Conservation (phyloP, 2,888 invertebrate genomes). For the Limenitis camilla region DNA sequence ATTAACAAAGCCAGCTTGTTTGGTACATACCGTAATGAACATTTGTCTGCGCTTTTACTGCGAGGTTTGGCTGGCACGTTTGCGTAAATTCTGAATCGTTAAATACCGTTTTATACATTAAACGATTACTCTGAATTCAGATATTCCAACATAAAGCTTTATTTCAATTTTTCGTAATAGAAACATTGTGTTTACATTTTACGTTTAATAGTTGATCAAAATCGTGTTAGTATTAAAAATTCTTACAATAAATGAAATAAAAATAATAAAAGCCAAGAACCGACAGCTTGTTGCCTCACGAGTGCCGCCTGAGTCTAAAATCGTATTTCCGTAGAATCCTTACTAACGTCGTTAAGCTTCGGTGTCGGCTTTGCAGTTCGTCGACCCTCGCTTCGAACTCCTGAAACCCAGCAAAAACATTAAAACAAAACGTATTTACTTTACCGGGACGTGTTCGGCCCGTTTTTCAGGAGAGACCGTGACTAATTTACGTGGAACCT, state of each 20-base stretch:
- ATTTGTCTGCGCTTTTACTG: conserved; percentile 35
- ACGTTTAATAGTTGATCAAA: not conserved
- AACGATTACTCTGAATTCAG: conserved; percentile 30
- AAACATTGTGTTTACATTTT: not conserved
- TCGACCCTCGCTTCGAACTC: conserved; percentile 59
- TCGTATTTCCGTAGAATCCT: conserved; percentile 74
- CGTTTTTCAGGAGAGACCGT: conserved; percentile 29
- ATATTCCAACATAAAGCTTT: conserved; percentile 4
- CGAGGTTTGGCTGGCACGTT: conserved; percentile 33
- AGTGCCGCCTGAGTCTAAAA: conserved; percentile 52
- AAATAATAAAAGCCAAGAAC: conserved; percentile 1
- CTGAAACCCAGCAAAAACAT: conserved; percentile 47
- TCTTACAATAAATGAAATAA: not conserved
- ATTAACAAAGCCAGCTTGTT: conserved; percentile 40
- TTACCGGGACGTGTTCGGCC: conserved; percentile 23
- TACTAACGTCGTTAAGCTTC: conserved; percentile 70
- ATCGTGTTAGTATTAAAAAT: not conserved
- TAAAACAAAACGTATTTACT: conserved; percentile 48
- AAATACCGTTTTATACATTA: conserved; percentile 33
- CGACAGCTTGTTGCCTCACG: not conserved
- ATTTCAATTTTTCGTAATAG: not conserved
- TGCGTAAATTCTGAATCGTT: conserved; percentile 43
- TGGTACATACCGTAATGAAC: conserved; percentile 30
- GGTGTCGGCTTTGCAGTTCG: conserved; percentile 70
- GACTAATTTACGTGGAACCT: conserved; percentile 37